Evolutionary conservation across 1,140 invertebrate genomes (phyloP).

Genomic region (Drosophila sulfurigaster): DNA sequence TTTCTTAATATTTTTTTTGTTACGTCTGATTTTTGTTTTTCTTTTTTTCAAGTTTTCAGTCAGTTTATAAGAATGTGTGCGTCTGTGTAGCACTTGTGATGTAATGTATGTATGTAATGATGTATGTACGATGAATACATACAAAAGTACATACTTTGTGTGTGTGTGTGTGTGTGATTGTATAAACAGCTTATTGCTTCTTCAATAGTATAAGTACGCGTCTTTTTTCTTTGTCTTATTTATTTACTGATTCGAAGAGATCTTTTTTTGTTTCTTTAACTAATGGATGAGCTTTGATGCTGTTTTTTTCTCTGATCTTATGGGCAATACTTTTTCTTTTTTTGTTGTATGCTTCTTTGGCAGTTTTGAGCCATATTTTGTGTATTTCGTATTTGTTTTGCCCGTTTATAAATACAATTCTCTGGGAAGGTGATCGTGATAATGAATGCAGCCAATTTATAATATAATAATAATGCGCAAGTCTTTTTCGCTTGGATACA

Average conservation of each 20-base stretch:
- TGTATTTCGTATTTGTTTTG: not conserved
- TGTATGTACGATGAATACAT: not conserved
- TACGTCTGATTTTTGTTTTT: constrained; percentile 23
- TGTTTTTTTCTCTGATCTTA: constrained; percentile 9
- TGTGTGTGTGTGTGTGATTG: constrained; percentile 50
- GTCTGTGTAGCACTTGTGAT: constrained; percentile 24
- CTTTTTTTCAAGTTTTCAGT: constrained; percentile 51
- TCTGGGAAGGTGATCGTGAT: constrained; percentile 15
- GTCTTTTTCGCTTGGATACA: constrained; percentile 69
- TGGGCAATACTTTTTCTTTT: not conserved
- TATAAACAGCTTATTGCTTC: constrained; percentile 77
- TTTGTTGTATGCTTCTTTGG: constrained; percentile 17
- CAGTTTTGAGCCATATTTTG: constrained; percentile 36
- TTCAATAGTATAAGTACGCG: constrained; percentile 35
- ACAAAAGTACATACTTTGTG: constrained; percentile 16
- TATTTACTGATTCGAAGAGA: constrained; percentile 17
- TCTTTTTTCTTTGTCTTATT: not conserved
- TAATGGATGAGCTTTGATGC: constrained; percentile 24
- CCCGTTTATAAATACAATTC: constrained; percentile 29
- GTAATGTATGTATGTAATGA: constrained; percentile 4
- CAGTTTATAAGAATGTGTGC: constrained; percentile 53
- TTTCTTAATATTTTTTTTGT: constrained; percentile 29
- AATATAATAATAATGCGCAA: constrained; percentile 62
- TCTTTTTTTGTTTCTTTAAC: constrained; percentile 22
- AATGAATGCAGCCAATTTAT: constrained; percentile 50